A percentile compares a stretch with the other conserved stretches of the same genome.
phyloP scores from a whole-genome alignment of 2,797 vertebrate genomes.

The Ptychobarbus kaznakovi region DNA sequence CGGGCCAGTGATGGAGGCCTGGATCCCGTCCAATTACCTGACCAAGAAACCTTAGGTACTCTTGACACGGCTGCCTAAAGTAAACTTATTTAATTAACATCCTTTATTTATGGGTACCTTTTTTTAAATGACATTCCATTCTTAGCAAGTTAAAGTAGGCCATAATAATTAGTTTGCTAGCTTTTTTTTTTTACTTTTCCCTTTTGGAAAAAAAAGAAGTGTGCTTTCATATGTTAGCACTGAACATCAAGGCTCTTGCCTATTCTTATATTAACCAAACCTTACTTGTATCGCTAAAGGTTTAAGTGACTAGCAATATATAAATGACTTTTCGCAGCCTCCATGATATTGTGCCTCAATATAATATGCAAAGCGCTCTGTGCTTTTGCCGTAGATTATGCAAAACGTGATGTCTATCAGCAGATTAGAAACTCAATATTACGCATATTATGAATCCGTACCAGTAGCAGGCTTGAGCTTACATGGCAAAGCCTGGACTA shows the following conservation, averaged over 20 bases:
- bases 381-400: slow-evolving; percentile 63
- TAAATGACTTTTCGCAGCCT: slow-evolving; percentile 69
- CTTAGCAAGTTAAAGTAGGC: slow-evolving; percentile 65
- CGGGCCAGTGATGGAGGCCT: slow-evolving; percentile 87
- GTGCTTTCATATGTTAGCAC: slow-evolving; percentile 15
- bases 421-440: slow-evolving; percentile 20
- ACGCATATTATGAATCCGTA: not conserved
- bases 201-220: slow-evolving; percentile 27
- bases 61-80: slow-evolving; percentile 36
- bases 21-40: slow-evolving; percentile 99
- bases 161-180: slow-evolving; percentile 69
- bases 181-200: slow-evolving; percentile 54
- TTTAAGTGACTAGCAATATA: slow-evolving; percentile 64
- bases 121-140: slow-evolving; percentile 68
- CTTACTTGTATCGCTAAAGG: slow-evolving; percentile 61
- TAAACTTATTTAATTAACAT: slow-evolving; percentile 69
- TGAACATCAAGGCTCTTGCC: slow-evolving; percentile 55
- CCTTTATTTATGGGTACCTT: slow-evolving; percentile 79
- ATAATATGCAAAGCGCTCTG: slow-evolving; percentile 71
- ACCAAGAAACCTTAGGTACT: slow-evolving; percentile 89
- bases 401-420: slow-evolving; percentile 43
- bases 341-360: slow-evolving; percentile 75
- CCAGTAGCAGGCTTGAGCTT: not conserved
- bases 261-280: slow-evolving; percentile 66
- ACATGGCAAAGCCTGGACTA: not conserved